Base-by-base conservation (phyloP, 2,113 vertebrate genomes). In the Sylvicapra grimmia region DNA sequence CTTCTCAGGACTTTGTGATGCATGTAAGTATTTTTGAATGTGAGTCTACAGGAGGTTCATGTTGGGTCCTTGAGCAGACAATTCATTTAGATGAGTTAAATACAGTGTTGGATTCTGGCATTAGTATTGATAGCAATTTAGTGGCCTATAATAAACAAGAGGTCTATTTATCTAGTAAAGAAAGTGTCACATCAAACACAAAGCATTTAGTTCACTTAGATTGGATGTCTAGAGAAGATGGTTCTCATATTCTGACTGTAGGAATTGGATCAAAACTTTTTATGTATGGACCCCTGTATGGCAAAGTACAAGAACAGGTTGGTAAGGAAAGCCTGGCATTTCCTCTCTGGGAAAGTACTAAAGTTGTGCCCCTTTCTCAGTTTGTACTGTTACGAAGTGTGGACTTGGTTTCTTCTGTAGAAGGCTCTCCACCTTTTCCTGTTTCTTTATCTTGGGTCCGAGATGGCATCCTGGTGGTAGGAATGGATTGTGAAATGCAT, bases 401-500 rank as follows among this genome's bases (percentile, higher is more conserved):
- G 1, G 99, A 99, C 96, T 98, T 99, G 92, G 98, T 99, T 90
- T 99, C 99, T 29, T 99, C 99, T 83, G 99, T 99, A 18, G 99
- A 99, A 97, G 99, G 99, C 18, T 99, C 99, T 1, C 98, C 99
- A 80, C 99, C 99, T 84, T 99, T 99, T 97, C 99, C 99, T 25
- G 99, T 99, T 56, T 99, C 99, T 63, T 99, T 99, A 92, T 99
- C 99, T 54, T 99, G 99, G 99, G 99, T 99, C 47, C 99, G 99
- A 91, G 99, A 99, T 98, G 99, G 99, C 77, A 99, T 99, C 97
- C 98, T 99, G 86, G 99, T 99, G 8, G 99, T 99, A 79, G 99
- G 99, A 94, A 99, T 99, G 99, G 99, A 99, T 94, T 99, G 99
- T 97, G 99, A 99, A 98, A 99, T 99, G 99, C 99, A 99, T 33